phyloP scores from a whole-genome alignment of 2,888 invertebrate species.

The Bombyx huttoni region DNA sequence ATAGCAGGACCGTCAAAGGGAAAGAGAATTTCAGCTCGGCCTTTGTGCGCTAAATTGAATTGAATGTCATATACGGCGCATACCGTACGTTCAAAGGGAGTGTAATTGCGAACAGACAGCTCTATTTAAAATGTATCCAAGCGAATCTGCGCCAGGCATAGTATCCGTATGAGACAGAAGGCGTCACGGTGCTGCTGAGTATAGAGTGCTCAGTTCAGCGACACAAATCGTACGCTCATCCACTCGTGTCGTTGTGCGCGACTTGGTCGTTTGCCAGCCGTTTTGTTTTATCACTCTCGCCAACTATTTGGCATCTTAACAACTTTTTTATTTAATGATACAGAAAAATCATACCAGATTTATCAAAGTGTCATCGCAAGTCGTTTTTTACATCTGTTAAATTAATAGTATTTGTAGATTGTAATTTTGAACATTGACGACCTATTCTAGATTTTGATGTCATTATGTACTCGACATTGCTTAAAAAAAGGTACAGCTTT shows the following conservation, averaged over 20 bases:
- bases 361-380: slow-evolving; percentile 46
- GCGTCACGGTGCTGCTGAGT: slow-evolving; percentile 21
- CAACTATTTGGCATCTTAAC: slow-evolving; percentile 64
- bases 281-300: slow-evolving; percentile 61
- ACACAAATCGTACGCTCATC: slow-evolving; percentile 50
- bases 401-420: neutral
- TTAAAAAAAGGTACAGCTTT: no score
- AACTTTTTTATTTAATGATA: slow-evolving; percentile 64
- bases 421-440: neutral
- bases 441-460: no score
- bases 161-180: slow-evolving; percentile 16
- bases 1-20: slow-evolving; percentile 55
- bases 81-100: slow-evolving; percentile 63
- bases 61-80: slow-evolving; percentile 64
- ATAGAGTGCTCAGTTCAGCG: slow-evolving; percentile 17
- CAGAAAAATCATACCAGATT: slow-evolving; percentile 50
- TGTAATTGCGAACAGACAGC: slow-evolving; percentile 64
- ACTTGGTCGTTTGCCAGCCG: slow-evolving; percentile 64
- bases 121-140: slow-evolving; percentile 65
- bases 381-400: neutral
- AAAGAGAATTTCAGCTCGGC: slow-evolving; percentile 56
- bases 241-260: slow-evolving; percentile 51
- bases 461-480: no score
- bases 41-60: slow-evolving; percentile 65
- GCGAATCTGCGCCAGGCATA: slow-evolving; percentile 51